Evolutionary conservation across 2,113 vertebrate species (phyloP).

Genomic region (Sorex fumeus): DNA sequence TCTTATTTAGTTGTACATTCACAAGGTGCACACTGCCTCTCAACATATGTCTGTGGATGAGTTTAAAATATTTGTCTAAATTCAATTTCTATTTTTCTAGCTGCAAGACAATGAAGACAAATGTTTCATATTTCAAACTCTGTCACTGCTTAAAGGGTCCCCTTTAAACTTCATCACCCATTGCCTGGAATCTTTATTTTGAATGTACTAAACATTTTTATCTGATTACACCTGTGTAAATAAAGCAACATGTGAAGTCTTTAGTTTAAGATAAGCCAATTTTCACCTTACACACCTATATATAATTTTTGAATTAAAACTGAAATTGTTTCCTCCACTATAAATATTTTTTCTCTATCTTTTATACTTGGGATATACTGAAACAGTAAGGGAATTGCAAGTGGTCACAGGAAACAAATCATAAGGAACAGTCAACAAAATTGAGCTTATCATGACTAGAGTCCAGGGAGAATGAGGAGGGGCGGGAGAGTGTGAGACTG

Average conservation of each 20-base stretch:
- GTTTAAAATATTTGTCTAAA: constrained; percentile 46
- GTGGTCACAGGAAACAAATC: too few relatives aligned
- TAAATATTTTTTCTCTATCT: too few relatives aligned
- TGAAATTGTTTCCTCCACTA: neutral
- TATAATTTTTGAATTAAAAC: constrained; percentile 35
- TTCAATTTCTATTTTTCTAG: constrained; percentile 64
- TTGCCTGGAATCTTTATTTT: constrained; percentile 49
- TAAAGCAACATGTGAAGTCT: neutral
- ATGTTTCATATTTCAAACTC: constrained; percentile 58
- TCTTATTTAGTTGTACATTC: constrained; percentile 56
- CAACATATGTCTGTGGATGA: constrained; percentile 28
- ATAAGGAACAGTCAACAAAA: too few relatives aligned
- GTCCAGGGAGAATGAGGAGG: too few relatives aligned
- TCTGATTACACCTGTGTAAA: constrained; percentile 27
- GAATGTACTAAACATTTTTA: neutral
- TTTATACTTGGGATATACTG: too few relatives aligned
- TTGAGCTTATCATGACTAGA: too few relatives aligned
- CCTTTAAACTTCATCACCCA: constrained; percentile 43
- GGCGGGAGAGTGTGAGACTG: too few relatives aligned
- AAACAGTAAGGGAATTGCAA: too few relatives aligned
- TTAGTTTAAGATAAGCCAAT: constrained; percentile 39
- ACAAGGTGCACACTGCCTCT: neutral
- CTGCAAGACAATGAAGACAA: constrained; percentile 65
- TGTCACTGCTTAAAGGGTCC: constrained; percentile 1
- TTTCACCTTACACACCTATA: constrained; percentile 15